Base-by-base conservation (phyloP, 30 jellyfish, hydroid and myxozoan species). In the Cassiopea andromeda region DNA sequence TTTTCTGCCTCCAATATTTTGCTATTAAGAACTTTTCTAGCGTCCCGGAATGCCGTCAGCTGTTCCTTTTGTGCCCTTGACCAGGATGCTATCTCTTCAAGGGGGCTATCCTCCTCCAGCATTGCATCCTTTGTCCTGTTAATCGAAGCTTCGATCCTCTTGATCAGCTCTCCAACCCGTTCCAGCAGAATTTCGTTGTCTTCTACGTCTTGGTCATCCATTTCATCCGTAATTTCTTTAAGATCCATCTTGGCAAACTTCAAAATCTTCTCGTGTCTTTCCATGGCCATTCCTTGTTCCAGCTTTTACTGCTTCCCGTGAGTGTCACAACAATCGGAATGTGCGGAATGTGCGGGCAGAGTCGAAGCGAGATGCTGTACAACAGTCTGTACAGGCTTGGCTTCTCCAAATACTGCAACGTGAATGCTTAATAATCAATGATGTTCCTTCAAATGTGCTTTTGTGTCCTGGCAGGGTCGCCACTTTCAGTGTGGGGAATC, bases 81-180 rank as follows among this genome's bases (percentile, higher is more conserved):
- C 93, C 93, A 85, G 60, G 87, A 7, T 19, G 84, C 67, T 8
- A 85, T 85, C 61, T 85, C 88, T 7, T 85, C 69, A 48, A 85
- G 77, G 77, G 84, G 58, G 64, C 60, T 1, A 13, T 60, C 88
- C 38, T 75, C 88, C 8, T 85, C 93, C 88, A 85, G 68, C 89
- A 85, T 72, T 66, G 59, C 54, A 47, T 85, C 89, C 64, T 73
- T 85, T 19, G 88, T 73, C 66, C 88, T 69, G 54, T 85, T 19
- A 57, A 85, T 73, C 48, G 87, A 69, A 17, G 68, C 89, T 67
- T 85, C 89, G 46, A 85, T 5, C 61, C 64, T 85, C 82, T 76
- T 73, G 64, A 73, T 27, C 46, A 85, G 87, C 60, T 75, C 88
- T 18, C 89, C 44, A 74, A 73, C 82, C 49, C 64, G 80, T 67